These are phyloP conservation scores for Melanostoma scalare DNA, from an alignment of 2,888 invertebrate genomes.

Conservation along the genomic window DNA sequence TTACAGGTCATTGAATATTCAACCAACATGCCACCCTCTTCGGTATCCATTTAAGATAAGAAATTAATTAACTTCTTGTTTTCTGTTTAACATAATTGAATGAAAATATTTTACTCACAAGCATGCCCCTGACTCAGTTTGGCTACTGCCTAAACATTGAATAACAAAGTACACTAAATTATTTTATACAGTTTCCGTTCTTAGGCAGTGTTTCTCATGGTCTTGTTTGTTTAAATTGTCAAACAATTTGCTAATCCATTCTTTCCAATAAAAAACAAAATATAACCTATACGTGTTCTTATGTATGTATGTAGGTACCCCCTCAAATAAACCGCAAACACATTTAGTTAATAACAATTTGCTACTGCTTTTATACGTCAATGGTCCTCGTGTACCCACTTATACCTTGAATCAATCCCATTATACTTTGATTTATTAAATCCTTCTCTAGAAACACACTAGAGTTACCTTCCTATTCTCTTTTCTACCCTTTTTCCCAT, in stretches of 20 bases:
- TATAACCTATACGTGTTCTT: background rate
- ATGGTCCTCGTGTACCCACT: background rate
- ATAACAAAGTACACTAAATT: too few relatives aligned
- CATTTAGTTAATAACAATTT: conserved; percentile 48
- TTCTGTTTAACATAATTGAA: too few relatives aligned
- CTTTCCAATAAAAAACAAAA: background rate
- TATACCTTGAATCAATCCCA: conserved; percentile 43
- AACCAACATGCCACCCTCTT: too few relatives aligned
- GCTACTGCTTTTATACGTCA: conserved; percentile 6
- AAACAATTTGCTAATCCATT: background rate
- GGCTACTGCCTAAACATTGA: too few relatives aligned
- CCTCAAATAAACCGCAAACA: conserved; percentile 28
- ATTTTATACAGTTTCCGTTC: too few relatives aligned
- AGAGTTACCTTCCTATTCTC: background rate
- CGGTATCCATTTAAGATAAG: too few relatives aligned
- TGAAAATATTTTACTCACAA: too few relatives aligned
- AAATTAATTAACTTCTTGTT: too few relatives aligned
- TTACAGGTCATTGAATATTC: too few relatives aligned
- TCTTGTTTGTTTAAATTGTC: background rate
- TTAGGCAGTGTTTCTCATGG: too few relatives aligned
- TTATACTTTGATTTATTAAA: conserved; percentile 36
- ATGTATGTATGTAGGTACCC: conserved; percentile 11
- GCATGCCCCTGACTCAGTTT: too few relatives aligned
- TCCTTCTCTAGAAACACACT: background rate
- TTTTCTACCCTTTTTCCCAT: background rate